Conservation (phyloP, 92 coral and sea anemone species). For the Heliopora coerulea region DNA sequence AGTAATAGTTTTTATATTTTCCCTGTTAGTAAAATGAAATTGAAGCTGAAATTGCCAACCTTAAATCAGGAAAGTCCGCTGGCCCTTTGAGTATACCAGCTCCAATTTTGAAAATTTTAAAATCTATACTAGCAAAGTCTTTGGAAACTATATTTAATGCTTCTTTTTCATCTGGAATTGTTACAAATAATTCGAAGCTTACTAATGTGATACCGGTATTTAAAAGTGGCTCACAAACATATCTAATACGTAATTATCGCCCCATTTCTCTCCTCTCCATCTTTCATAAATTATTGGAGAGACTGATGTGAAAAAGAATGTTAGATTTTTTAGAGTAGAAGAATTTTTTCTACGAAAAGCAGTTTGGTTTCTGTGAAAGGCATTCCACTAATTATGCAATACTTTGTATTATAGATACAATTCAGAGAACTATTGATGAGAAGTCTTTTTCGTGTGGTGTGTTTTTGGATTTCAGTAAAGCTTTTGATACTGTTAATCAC, state of each 20-base stretch:
- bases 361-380: slow-evolving; percentile 27
- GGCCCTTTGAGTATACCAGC: slow-evolving; percentile 39
- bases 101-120: slow-evolving; percentile 31
- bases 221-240: not conserved
- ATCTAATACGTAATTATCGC: not conserved
- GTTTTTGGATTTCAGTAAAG: not conserved
- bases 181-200: slow-evolving; percentile 40
- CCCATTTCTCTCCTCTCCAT: slow-evolving; percentile 2
- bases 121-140: slow-evolving; percentile 50
- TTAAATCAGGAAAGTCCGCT: slow-evolving; percentile 16
- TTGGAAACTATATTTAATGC: slow-evolving; percentile 52
- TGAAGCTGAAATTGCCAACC: slow-evolving; percentile 40
- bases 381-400: slow-evolving; percentile 24
- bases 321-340: slow-evolving; percentile 9
- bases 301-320: not conserved
- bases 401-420: slow-evolving; percentile 12
- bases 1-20: slow-evolving; percentile 7
- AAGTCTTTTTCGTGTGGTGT: not conserved
- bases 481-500: slow-evolving; percentile 6
- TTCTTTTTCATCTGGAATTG: slow-evolving; percentile 47
- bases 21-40: slow-evolving; percentile 19
- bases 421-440: slow-evolving; percentile 31
- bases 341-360: slow-evolving; percentile 1
- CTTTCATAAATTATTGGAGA: not conserved
- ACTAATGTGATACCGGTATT: slow-evolving; percentile 31